Percentiles rank a stretch among this genome's conserved stretches.
phyloP scores from a whole-genome alignment of 2,113 vertebrate species.

The Phaethornis superciliosus region DNA sequence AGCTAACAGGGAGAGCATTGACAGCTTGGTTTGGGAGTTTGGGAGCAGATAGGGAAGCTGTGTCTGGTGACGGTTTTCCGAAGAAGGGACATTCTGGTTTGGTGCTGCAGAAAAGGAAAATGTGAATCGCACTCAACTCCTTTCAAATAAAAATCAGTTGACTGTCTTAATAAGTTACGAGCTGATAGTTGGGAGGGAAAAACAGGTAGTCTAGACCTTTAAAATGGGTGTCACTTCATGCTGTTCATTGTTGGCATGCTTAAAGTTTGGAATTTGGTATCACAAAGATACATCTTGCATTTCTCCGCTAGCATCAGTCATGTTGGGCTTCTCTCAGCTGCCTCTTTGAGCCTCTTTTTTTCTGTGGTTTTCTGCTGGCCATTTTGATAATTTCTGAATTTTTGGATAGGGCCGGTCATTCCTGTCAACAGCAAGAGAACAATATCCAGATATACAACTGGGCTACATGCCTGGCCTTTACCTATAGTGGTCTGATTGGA shows the following conservation, averaged over 20 bases:
- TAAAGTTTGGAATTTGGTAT: background rate
- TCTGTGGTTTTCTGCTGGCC: background rate
- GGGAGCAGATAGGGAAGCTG: background rate
- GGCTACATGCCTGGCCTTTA: background rate
- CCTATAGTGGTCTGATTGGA: background rate
- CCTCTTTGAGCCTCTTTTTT: background rate
- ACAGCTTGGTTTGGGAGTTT: background rate
- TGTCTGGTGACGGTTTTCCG: fast-evolving
- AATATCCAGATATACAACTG: background rate
- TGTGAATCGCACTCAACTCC: background rate
- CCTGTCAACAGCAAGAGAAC: background rate
- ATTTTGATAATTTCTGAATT: slow-evolving; percentile 42
- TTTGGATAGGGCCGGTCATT: slow-evolving; percentile 36
- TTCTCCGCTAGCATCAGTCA: background rate
- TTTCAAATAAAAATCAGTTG: background rate
- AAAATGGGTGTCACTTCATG: background rate
- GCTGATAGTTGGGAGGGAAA: background rate
- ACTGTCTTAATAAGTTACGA: background rate
- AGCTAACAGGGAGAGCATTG: background rate
- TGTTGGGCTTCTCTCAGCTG: background rate
- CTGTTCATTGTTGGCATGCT: background rate
- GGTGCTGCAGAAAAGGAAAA: background rate
- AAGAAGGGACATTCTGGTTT: background rate
- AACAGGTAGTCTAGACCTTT: background rate
- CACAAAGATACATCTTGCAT: background rate